Base-by-base conservation (phyloP, 2,797 vertebrate species). In the Lagocephalus sceleratus region DNA sequence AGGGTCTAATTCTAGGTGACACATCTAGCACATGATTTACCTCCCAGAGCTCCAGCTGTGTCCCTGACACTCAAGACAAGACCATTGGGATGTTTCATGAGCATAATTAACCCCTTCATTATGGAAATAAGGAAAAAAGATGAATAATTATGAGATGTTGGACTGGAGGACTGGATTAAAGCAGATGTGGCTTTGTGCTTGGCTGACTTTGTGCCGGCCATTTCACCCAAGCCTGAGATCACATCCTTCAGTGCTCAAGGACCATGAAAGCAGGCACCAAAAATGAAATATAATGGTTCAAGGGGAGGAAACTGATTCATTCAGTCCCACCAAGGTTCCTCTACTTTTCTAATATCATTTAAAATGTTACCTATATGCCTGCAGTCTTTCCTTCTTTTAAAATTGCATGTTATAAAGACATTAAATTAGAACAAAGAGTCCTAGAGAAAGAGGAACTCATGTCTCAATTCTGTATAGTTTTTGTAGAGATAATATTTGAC, bases 101-200 rank as follows among this genome's bases (percentile, higher is more conserved):
- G 79, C 88, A 87, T 91, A 91, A 92, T 92, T 88, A 88, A 89
- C 82, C 89, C 85, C 70, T 90, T 91, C 85, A 87, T 91, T 90
- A 89, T 87, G 87, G 82, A 89, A 89, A 91, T 90, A 88, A 85
- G 87, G 63, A 38, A 88, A 17, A 35, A 26, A 48, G 76, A 77
- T 84, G 69, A 87, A 81, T 76, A 79, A 84, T 74, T 81, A 71
- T 54, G 53, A 58, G 47, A 21, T 38, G 54, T 63, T 60, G 58
- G 62, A 75, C 63, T 59, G 72, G 58, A 20, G 20, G 19, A 47
- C 59, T 19, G 43, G 68, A 68, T 78, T 61, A 70, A 78, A 81
- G 73, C 86, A 90, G 87, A 89, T 89, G 86, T 80, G 77, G 47
- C 50, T 42, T 51, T 29, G 20, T 74, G 81, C 81, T 79, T 76